A percentile compares a stretch with the other conserved stretches of the same genome.
Evolutionary conservation across 2,797 vertebrate species (phyloP).

Genomic region (Oreortyx pictus): DNA sequence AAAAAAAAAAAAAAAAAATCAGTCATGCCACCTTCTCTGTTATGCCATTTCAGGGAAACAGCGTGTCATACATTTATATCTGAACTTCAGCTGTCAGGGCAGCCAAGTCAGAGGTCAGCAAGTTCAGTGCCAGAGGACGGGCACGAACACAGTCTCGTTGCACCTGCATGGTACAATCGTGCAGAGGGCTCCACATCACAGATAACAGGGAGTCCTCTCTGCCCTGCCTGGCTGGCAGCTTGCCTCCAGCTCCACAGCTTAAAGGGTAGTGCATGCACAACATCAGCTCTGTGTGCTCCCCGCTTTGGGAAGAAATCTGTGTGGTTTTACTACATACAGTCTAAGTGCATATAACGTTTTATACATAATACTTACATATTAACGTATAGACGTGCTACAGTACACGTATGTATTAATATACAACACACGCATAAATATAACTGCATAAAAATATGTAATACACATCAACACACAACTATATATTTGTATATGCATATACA

Average conservation of each 20-base stretch:
- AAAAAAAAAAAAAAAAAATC: not conserved
- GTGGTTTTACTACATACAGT: not conserved
- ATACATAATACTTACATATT: not conserved
- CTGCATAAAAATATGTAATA: not conserved
- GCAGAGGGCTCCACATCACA: fast-evolving
- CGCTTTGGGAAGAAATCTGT: not conserved
- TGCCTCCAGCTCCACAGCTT: not conserved
- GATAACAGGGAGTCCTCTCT: fast-evolving
- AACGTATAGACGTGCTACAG: not conserved
- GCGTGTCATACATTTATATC: fast-evolving
- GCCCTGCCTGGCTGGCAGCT: not conserved
- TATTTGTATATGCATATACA: no score
- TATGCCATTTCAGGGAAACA: not conserved
- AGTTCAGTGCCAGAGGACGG: fast-evolving
- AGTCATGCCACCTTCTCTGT: not conserved
- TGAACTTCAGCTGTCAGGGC: not conserved
- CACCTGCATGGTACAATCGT: fast-evolving
- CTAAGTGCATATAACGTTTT: not conserved
- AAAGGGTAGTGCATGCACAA: not conserved
- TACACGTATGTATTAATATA: not conserved
- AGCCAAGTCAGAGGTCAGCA: not conserved
- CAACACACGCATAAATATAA: not conserved
- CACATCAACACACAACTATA: not conserved
- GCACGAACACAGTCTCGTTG: not conserved
- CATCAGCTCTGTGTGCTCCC: not conserved